Percentiles rank a stretch among this genome's conserved stretches.
These are phyloP conservation scores for Smithornis capensis DNA, from an alignment of 2,113 vertebrate genomes.

Conservation along the genomic window DNA sequence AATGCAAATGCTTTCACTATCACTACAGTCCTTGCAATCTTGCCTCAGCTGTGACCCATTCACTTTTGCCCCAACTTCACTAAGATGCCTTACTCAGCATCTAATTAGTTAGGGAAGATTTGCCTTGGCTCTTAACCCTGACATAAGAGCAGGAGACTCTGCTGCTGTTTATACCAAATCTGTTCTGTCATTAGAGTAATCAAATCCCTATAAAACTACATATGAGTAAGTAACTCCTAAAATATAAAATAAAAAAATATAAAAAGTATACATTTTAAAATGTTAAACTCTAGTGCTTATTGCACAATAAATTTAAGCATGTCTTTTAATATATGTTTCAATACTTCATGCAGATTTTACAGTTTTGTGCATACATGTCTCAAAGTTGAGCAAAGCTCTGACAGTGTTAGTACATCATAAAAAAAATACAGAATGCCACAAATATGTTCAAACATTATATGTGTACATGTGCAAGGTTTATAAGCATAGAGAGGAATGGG, in stretches of 20 bases:
- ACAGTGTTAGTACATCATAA: conserved; percentile 5
- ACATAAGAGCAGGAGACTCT: conserved; percentile 70
- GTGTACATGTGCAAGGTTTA: not conserved
- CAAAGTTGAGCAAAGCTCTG: conserved; percentile 14
- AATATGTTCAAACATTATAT: not conserved
- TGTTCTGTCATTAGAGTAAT: conserved; percentile 77
- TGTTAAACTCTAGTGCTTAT: not conserved
- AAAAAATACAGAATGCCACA: not conserved
- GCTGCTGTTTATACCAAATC: conserved; percentile 77
- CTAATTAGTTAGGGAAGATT: conserved; percentile 80
- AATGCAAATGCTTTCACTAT: conserved; percentile 75
- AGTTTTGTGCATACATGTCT: not conserved
- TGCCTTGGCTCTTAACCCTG: conserved; percentile 74
- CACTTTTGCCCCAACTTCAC: conserved; percentile 76
- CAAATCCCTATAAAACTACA: conserved; percentile 63
- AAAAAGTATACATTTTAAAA: not conserved
- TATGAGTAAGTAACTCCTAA: conserved; percentile 47
- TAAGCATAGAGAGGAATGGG: not conserved
- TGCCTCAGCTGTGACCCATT: conserved; percentile 75
- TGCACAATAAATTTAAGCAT: not conserved
- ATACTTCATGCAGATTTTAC: not conserved
- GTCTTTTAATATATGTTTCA: not conserved
- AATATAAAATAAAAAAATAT: conserved; percentile 13
- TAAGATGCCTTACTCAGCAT: conserved; percentile 81
- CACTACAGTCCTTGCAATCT: conserved; percentile 72